Base-by-base conservation (phyloP, 2,797 vertebrate species). In the Darevskia nairensis region DNA sequence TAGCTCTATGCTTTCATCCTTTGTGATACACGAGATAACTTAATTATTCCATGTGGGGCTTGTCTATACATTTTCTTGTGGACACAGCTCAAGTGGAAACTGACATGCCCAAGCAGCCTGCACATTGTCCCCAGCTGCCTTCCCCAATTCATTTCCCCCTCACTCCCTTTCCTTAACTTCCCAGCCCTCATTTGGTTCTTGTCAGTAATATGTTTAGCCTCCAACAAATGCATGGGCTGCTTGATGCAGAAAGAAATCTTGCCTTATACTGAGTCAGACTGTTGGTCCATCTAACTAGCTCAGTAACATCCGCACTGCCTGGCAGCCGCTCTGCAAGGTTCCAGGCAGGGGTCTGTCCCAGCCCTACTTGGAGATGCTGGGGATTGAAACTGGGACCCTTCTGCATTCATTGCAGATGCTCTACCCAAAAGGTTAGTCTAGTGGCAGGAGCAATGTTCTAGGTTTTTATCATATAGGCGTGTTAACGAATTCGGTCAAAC, bases 1-100 rank as follows among this genome's bases (percentile, higher is more conserved):
- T 88, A 86, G 71, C 44, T 84, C 87, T 77, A 88, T 80, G 50
- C 68, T 89, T 91, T 82, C 68, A 72, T 85, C 15, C 41, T 88
- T 90, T 85, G 19, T 74, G 82, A 79, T 68, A 41, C 4, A 50
- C 59, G 44, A 69, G 69, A 64, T 55, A 85, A 79, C 27, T 88
- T 0, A 1, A 8, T 2, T 90, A 90, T 93, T 93, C 81, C 35
- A 7, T 3, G 13, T 32, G 55, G 68, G 32, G 25, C 39, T 29
- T 25, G 46, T 69, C 72, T 74, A 44, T 32, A 17, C 3, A 4
- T 84, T 85, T 88, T 84, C 10, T 25, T 90, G 0, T 59, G 32
- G 82, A 75, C 23, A 66, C 87, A 2, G 29, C 50, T 59, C 89
- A 74, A 84, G 84, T 89, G 82, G 85, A 81, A 61, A 50, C 19